Conservation (phyloP, 2,113 vertebrate genomes). For the Dolichotis patagonum region DNA sequence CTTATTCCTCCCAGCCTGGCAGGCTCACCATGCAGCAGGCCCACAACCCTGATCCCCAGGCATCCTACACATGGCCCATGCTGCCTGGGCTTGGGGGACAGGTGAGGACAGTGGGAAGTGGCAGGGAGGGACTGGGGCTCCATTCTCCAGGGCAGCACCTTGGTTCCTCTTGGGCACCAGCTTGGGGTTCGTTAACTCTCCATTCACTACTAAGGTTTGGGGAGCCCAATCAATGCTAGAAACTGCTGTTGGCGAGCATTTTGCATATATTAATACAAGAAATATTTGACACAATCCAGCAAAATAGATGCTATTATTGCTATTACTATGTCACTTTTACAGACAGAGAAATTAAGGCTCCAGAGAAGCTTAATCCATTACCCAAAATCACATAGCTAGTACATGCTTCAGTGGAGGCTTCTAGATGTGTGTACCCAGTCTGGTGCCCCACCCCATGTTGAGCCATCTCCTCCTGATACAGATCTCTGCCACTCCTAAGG, state of each 20-base stretch:
- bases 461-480: background rate
- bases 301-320: background rate
- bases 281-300: background rate
- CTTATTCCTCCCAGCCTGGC: conserved; percentile 51
- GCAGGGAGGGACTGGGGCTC: background rate
- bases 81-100: background rate
- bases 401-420: background rate
- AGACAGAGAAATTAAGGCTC: background rate
- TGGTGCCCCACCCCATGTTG: fast-evolving
- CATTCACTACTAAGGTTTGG: background rate
- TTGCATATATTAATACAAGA: background rate
- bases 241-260: background rate
- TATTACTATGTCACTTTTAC: background rate
- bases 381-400: background rate
- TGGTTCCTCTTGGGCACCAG: background rate
- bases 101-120: background rate
- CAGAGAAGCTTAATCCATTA: background rate
- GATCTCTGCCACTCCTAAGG: background rate
- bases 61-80: background rate
- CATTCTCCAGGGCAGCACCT: background rate
- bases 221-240: background rate
- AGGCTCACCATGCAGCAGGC: background rate
- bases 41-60: background rate
- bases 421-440: fast-evolving
- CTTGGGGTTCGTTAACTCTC: background rate